A percentile compares a stretch with the other conserved stretches of the same genome.
These are phyloP conservation scores for Tor tambroides DNA, from an alignment of 2,113 vertebrate species.

Conservation along the genomic window DNA sequence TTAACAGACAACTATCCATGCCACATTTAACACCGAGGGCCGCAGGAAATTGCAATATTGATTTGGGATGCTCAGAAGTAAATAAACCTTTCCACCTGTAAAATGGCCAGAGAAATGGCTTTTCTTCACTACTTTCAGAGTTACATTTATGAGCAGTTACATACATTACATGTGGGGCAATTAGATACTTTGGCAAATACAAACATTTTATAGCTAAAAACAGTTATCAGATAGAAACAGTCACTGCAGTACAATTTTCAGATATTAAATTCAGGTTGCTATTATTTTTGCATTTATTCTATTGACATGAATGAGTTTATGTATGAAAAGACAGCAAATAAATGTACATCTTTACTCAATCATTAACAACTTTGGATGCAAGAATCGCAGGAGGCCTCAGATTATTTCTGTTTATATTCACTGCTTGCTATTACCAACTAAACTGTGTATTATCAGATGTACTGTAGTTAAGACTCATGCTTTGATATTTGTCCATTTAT, in stretches of 20 bases:
- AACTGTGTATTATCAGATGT: neutral
- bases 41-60: slow-evolving; percentile 1
- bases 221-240: neutral
- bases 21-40: slow-evolving; percentile 11
- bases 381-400: neutral
- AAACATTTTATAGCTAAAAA: neutral
- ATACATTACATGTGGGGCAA: slow-evolving; percentile 37
- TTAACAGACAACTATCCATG: neutral
- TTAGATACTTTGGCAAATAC: neutral
- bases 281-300: neutral
- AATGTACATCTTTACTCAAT: neutral
- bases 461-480: neutral
- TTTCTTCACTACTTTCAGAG: neutral
- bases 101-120: slow-evolving; percentile 17
- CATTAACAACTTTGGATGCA: neutral
- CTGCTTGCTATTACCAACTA: neutral
- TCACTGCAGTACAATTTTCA: neutral
- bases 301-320: neutral
- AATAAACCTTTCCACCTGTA: slow-evolving; percentile 20
- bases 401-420: neutral
- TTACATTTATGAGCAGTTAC: neutral
- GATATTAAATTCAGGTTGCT: neutral
- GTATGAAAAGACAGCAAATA: neutral
- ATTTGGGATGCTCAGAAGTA: neutral
- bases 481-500: neutral